These are phyloP conservation scores for Laticauda laticaudata DNA, from an alignment of 2,113 vertebrate species.

Conservation along the genomic window DNA sequence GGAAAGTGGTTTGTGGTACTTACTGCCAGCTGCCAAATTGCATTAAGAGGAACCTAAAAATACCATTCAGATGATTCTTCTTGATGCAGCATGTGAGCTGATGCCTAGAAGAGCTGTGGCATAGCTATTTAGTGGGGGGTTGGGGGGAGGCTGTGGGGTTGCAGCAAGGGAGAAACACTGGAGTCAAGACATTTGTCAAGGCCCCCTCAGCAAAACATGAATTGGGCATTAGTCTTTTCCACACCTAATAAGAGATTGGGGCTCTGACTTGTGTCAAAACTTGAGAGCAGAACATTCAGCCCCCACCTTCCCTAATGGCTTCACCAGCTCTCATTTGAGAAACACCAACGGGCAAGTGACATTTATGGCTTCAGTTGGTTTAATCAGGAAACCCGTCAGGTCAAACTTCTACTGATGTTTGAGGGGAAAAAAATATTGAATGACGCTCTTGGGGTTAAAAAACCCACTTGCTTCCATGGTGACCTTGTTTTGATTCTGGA, in stretches of 20 bases:
- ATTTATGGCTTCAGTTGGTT: neutral
- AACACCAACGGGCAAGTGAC: neutral
- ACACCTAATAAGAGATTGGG: neutral
- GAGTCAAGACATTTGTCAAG: accelerated
- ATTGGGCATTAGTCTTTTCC: neutral
- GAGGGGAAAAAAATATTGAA: neutral
- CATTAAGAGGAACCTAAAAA: constrained; percentile 55
- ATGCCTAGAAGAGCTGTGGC: constrained; percentile 4
- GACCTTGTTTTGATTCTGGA: neutral
- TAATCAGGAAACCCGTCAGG: neutral
- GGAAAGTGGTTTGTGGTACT: constrained; percentile 12
- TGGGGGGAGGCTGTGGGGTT: neutral
- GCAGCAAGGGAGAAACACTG: neutral
- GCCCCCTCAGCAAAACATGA: accelerated
- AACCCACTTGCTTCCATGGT: neutral
- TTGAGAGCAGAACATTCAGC: neutral
- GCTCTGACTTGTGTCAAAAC: neutral
- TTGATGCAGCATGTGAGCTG: constrained; percentile 33
- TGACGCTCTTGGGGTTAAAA: neutral
- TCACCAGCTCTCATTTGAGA: neutral
- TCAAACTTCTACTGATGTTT: neutral
- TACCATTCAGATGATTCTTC: constrained; percentile 13
- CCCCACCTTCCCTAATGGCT: neutral
- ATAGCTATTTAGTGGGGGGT: neutral
- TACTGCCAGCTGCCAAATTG: constrained; percentile 43